phyloP scores from a whole-genome alignment of 2,797 vertebrate genomes.

The Discoglossus pictus region DNA sequence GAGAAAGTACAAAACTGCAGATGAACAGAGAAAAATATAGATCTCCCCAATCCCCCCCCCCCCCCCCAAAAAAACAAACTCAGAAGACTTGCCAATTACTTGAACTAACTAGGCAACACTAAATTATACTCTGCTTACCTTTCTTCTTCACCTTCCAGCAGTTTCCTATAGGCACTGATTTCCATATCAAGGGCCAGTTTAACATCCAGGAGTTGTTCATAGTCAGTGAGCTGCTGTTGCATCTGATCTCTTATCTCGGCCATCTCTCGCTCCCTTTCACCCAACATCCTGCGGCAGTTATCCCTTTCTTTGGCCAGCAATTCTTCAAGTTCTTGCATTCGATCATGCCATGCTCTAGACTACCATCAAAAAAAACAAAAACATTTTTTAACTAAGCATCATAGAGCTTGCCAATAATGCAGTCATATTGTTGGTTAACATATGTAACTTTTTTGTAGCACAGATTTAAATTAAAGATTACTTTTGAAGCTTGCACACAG shows the following conservation, averaged over 20 bases:
- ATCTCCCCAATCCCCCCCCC: no score
- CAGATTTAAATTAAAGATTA: no score
- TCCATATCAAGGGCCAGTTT: conserved; percentile 93
- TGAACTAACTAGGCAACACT: no score
- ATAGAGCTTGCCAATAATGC: no score
- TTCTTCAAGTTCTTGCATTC: conserved; percentile 80
- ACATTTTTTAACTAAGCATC: no score
- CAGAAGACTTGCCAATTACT: no score
- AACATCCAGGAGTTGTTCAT: conserved; percentile 87
- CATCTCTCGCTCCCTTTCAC: conserved; percentile 81
- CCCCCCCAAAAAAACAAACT: no score
- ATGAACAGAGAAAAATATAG: no score
- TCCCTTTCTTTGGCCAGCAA: conserved; percentile 79
- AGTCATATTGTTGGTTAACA: no score
- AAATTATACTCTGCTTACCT: conserved; percentile 72
- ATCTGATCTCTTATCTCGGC: conserved; percentile 76
- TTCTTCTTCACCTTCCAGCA: conserved; percentile 90
- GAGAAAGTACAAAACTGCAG: no score
- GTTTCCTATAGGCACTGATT: conserved; percentile 87
- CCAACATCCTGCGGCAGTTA: conserved; percentile 66
- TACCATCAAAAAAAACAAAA: conserved; percentile 52
- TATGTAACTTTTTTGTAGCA: no score
- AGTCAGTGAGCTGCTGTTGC: conserved; percentile 83
- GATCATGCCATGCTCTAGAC: conserved; percentile 82
- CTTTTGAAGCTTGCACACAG: no score